Percentiles rank a stretch among this genome's conserved stretches.
These are phyloP conservation scores for Tychaedon coryphoeus DNA, from an alignment of 2,113 vertebrate species.

Conservation along the genomic window DNA sequence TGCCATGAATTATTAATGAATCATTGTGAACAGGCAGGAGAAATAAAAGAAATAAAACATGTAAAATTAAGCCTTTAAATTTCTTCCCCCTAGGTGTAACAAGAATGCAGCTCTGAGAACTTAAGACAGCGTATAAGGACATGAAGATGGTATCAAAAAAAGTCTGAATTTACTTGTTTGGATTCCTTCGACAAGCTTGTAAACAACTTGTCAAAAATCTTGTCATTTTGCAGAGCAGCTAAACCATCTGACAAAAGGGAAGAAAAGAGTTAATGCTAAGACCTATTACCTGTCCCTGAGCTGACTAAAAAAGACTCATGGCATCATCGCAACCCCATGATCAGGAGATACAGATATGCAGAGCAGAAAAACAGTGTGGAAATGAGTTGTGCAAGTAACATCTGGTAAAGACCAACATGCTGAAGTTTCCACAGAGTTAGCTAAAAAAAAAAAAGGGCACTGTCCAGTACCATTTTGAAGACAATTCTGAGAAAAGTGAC, in stretches of 20 bases:
- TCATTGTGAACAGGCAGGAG: not conserved
- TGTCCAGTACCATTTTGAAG: not conserved
- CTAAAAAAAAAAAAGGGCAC: not conserved
- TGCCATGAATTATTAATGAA: slow-evolving; percentile 28
- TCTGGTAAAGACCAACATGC: not conserved
- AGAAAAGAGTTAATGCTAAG: not conserved
- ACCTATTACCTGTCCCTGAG: not conserved
- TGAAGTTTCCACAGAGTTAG: not conserved
- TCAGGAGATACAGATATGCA: not conserved
- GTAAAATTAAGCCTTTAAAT: not conserved
- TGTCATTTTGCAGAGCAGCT: not conserved
- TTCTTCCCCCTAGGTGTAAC: not conserved
- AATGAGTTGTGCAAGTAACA: not conserved
- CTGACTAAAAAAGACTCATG: not conserved
- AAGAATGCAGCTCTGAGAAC: not conserved
- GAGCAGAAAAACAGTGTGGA: not conserved
- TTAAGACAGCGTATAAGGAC: not conserved
- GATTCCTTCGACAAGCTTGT: not conserved
- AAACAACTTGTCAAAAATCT: not conserved
- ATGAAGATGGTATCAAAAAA: not conserved
- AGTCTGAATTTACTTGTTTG: not conserved
- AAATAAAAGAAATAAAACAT: not conserved
- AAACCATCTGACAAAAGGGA: not conserved
- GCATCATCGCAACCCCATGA: not conserved
- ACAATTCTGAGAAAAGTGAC: not conserved